These are phyloP conservation scores for Aplysia californica DNA, from an alignment of 1,140 invertebrate genomes.

Conservation along the genomic window DNA sequence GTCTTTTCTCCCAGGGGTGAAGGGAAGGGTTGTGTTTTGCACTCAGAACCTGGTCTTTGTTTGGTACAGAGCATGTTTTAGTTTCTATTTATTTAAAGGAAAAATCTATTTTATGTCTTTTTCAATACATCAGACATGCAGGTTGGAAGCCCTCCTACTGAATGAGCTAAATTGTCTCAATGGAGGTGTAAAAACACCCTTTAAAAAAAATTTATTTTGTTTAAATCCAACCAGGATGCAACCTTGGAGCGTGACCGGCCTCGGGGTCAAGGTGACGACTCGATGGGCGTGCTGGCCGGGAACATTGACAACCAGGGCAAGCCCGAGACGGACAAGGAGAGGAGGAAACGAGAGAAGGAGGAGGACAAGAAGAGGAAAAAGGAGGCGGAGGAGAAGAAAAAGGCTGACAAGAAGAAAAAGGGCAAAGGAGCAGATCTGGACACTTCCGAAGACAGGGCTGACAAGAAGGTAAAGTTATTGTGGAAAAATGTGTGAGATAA, in stretches of 20 bases:
- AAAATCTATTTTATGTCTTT: too few species aligned
- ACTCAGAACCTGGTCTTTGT: too few species aligned
- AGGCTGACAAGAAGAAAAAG: slow-evolving; percentile 30
- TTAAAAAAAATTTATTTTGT: too few species aligned
- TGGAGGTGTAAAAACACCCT: too few species aligned
- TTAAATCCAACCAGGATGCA: slow-evolving; percentile 33
- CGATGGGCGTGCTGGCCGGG: slow-evolving; percentile 18
- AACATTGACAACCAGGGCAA: slow-evolving; percentile 1
- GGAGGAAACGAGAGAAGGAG: slow-evolving; percentile 34
- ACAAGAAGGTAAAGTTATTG: slow-evolving; percentile 12
- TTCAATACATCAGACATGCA: too few species aligned
- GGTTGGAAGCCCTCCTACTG: too few species aligned
- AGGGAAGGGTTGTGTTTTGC: too few species aligned
- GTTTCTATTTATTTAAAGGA: too few species aligned
- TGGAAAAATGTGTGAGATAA: background rate
- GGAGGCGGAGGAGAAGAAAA: slow-evolving; percentile 28
- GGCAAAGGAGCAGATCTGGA: slow-evolving; percentile 10
- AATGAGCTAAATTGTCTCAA: too few species aligned
- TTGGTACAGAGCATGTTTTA: too few species aligned
- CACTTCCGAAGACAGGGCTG: slow-evolving; percentile 26
- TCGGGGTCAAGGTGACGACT: slow-evolving; percentile 4
- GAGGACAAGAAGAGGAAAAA: slow-evolving; percentile 31
- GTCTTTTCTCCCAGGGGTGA: too few species aligned
- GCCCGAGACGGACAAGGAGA: slow-evolving; percentile 29
- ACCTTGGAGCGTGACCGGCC: slow-evolving; percentile 6